A percentile compares a stretch with the other conserved stretches of the same genome.
phyloP scores from a whole-genome alignment of 2,797 vertebrate genomes.

The Sebastes diaconus region DNA sequence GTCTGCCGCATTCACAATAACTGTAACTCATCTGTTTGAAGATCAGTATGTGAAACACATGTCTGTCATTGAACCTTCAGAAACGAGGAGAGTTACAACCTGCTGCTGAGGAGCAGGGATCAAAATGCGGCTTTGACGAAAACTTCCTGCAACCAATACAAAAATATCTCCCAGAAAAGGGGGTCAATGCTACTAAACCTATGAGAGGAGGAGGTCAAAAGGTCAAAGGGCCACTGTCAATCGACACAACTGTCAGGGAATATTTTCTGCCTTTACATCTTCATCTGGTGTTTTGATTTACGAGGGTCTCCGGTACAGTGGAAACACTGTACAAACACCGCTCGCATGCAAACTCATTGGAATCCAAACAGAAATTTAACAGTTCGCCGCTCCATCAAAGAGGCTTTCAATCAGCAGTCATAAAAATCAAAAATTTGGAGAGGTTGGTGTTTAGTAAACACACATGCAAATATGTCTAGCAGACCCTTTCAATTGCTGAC shows the following conservation, averaged over 20 bases:
- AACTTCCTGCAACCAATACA: conserved; percentile 23
- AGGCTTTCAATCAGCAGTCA: conserved; percentile 40
- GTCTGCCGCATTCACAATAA: conserved; percentile 58
- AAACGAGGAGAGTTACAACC: conserved; percentile 9
- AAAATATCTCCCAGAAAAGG: conserved; percentile 30
- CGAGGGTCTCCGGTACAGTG: conserved; percentile 47
- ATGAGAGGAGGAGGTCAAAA: conserved; percentile 51
- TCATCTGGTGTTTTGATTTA: conserved; percentile 75
- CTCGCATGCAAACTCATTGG: conserved; percentile 50
- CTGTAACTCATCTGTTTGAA: conserved; percentile 66
- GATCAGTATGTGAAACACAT: conserved; percentile 67
- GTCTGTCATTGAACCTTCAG: conserved; percentile 35
- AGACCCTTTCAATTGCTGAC: conserved; percentile 23
- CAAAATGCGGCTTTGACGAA: conserved; percentile 42
- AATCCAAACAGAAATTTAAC: conserved; percentile 47
- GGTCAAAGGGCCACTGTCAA: conserved; percentile 61
- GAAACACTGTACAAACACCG: conserved; percentile 51
- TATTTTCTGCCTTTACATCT: conserved; percentile 59
- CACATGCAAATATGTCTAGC: conserved; percentile 35
- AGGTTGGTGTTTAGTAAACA: conserved; percentile 65
- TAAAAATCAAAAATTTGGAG: conserved; percentile 45
- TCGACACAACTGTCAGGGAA: conserved; percentile 61
- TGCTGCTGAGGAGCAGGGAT: conserved; percentile 28
- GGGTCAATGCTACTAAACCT: conserved; percentile 43
- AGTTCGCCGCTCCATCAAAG: conserved; percentile 47